Evolutionary conservation across 2,797 vertebrate genomes (phyloP).

Genomic region (Centroberyx gerrardi): DNA sequence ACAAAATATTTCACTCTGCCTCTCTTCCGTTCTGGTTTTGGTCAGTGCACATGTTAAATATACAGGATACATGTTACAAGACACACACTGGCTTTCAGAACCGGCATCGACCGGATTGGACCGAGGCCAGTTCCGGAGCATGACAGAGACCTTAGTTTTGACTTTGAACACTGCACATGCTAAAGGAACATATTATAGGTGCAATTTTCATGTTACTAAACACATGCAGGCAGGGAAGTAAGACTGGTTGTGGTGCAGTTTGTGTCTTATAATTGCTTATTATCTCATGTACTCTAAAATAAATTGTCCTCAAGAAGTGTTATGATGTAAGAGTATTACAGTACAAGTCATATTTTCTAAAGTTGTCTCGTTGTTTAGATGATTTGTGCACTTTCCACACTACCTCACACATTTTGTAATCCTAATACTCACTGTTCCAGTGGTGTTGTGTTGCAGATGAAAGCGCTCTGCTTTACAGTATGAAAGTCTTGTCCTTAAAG

Average conservation of each 20-base stretch:
- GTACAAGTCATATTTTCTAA: background rate
- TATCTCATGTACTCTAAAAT: background rate
- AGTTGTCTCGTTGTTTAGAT: background rate
- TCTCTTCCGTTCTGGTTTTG: conserved; percentile 64
- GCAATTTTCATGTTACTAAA: conserved; percentile 26
- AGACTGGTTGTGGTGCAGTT: background rate
- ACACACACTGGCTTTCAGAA: conserved; percentile 42
- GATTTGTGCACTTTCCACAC: background rate
- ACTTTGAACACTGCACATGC: conserved; percentile 39
- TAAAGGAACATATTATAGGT: conserved; percentile 26
- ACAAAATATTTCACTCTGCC: conserved; percentile 52
- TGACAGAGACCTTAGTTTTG: conserved; percentile 21
- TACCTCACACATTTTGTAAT: background rate
- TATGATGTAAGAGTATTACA: background rate
- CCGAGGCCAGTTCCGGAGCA: conserved; percentile 24
- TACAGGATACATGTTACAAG: conserved; percentile 53
- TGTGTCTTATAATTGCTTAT: background rate
- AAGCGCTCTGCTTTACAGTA: background rate
- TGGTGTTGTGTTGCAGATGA: conserved; percentile 6
- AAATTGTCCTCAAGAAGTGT: background rate
- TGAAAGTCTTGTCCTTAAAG: background rate
- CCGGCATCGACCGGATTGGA: conserved; percentile 31
- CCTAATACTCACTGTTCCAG: background rate
- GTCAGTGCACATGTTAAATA: conserved; percentile 66
- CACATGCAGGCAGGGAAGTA: conserved; percentile 4